Evolutionary conservation across 2,888 invertebrate species (phyloP).

Genomic region (Drosophila buzzatii): DNA sequence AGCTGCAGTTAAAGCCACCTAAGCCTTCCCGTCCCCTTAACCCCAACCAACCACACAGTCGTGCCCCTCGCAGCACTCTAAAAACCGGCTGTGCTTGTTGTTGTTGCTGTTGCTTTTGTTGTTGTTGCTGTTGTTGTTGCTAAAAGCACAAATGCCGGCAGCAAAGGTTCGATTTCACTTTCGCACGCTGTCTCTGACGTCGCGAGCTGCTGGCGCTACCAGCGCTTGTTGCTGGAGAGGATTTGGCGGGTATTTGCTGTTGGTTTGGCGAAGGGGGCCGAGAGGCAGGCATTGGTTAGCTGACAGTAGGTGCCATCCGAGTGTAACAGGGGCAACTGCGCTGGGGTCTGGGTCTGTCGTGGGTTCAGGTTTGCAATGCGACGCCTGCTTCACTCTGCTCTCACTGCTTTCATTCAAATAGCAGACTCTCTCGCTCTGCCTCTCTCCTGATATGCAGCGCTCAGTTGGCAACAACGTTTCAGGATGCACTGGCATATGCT

Average conservation of each 20-base stretch:
- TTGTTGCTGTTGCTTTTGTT: conserved; percentile 30
- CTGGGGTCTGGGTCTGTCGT: conserved; percentile 45
- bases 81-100: conserved; percentile 67
- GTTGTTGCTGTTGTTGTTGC: conserved; percentile 32
- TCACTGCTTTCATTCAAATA: conserved; percentile 72
- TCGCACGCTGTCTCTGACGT: conserved; percentile 77
- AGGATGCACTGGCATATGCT: conserved; percentile 8
- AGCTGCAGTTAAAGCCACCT: conserved; percentile 32
- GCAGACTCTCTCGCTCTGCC: conserved; percentile 14
- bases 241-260: conserved; percentile 1
- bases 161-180: conserved; percentile 82
- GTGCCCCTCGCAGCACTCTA: conserved; percentile 54
- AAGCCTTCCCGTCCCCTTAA: conserved; percentile 12
- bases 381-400: conserved; percentile 41
- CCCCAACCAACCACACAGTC: conserved; percentile 18
- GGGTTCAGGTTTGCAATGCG: conserved; percentile 56
- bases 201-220: conserved; percentile 57
- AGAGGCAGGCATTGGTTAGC: not conserved
- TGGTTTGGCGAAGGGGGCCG: not conserved
- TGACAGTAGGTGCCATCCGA: conserved; percentile 17
- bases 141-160: conserved; percentile 76
- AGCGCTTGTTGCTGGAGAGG: not conserved
- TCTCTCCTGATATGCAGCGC: conserved; percentile 33
- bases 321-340: conserved; percentile 39
- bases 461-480: conserved; percentile 26